Evolutionary conservation across 2,797 vertebrate genomes (phyloP).

Genomic region (Coluber constrictor): DNA sequence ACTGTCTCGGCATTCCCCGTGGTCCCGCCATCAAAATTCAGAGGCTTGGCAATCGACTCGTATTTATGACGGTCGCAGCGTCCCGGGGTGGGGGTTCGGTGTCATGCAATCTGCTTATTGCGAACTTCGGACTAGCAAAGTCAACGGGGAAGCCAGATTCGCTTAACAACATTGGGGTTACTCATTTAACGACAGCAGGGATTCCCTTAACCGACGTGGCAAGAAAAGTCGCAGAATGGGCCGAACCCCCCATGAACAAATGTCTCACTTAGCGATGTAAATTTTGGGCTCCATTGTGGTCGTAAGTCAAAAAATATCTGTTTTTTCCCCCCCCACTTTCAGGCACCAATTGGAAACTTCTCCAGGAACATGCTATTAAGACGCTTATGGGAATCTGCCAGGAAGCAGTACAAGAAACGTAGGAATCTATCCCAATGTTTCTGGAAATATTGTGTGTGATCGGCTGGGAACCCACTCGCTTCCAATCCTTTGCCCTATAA

Average conservation of each 20-base stretch:
- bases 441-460: constrained; percentile 79
- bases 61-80: too few species aligned
- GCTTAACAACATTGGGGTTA: too few species aligned
- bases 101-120: too few species aligned
- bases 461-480: background rate
- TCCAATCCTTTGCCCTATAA: background rate
- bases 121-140: too few species aligned
- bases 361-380: constrained; percentile 54
- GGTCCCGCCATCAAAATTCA: too few species aligned
- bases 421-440: constrained; percentile 71
- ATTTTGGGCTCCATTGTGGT: background rate
- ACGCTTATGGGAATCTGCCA: constrained; percentile 57
- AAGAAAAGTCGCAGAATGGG: background rate
- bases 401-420: constrained; percentile 67
- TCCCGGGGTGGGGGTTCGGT: too few species aligned
- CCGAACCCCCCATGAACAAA: too few species aligned
- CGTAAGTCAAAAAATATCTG: background rate
- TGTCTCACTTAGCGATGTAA: background rate
- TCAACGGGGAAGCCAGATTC: too few species aligned
- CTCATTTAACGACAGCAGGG: too few species aligned
- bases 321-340: background rate
- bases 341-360: constrained; percentile 56
- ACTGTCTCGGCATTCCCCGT: too few species aligned
- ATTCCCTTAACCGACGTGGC: background rate
- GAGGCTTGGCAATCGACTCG: too few species aligned